phyloP scores from a whole-genome alignment of 2,113 vertebrate species.

The Chiloscyllium plagiosum region DNA sequence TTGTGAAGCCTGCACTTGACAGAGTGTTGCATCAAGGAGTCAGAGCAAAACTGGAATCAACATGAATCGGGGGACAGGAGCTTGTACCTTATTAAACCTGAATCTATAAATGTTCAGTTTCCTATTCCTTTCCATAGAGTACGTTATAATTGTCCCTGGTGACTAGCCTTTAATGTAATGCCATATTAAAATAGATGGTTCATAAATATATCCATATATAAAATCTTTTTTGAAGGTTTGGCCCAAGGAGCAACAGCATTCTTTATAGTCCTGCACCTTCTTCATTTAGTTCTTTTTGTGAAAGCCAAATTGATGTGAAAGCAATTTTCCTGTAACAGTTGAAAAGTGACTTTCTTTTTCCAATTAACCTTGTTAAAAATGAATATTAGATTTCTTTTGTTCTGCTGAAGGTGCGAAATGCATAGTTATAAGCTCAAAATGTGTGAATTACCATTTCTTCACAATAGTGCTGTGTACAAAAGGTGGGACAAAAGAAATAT shows the following conservation, averaged over 20 bases:
- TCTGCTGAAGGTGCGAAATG: slow-evolving; percentile 40
- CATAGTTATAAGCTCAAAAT: background rate
- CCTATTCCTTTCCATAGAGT: background rate
- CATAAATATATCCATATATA: background rate
- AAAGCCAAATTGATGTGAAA: slow-evolving; percentile 54
- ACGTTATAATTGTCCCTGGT: background rate
- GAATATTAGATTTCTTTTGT: slow-evolving; percentile 57
- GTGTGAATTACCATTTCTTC: background rate
- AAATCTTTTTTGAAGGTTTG: background rate
- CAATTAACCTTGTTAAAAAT: slow-evolving; percentile 61
- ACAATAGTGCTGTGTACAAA: background rate
- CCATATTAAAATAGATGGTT: background rate
- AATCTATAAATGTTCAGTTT: background rate
- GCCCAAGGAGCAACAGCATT: background rate
- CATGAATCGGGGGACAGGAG: background rate
- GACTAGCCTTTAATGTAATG: background rate
- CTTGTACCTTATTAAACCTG: background rate
- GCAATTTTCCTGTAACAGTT: slow-evolving; percentile 53
- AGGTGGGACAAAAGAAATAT: background rate
- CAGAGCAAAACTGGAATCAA: too few species aligned
- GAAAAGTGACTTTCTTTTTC: slow-evolving; percentile 62
- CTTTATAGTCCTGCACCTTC: background rate
- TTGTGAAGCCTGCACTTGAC: too few species aligned
- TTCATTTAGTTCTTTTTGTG: background rate
- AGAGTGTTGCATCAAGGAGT: too few species aligned